Conservation (phyloP, 2,113 vertebrate genomes). For the Thamnaconus septentrionalis region DNA sequence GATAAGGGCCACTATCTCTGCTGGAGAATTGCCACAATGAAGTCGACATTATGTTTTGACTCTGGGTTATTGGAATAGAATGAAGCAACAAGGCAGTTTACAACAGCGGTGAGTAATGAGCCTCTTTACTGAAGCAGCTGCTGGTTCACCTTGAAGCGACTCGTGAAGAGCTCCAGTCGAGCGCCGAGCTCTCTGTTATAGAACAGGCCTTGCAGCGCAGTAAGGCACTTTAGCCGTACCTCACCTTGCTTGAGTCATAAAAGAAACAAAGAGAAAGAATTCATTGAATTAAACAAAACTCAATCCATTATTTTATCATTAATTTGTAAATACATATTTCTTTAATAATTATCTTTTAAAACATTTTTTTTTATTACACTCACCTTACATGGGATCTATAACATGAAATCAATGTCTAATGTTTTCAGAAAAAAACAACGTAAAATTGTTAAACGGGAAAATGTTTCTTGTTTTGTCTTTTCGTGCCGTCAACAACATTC, state of each 20-base stretch:
- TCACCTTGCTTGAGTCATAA: constrained; percentile 86
- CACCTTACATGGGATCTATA: too few species aligned
- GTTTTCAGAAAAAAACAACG: too few species aligned
- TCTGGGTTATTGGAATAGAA: not conserved
- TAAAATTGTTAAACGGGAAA: too few species aligned
- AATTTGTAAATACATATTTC: too few species aligned
- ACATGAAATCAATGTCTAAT: too few species aligned
- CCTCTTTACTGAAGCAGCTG: not conserved
- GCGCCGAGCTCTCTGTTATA: constrained; percentile 92
- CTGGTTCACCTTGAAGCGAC: constrained; percentile 90
- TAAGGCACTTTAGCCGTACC: constrained; percentile 95
- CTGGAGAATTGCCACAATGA: not conserved
- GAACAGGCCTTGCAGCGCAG: constrained; percentile 92
- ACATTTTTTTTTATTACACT: not conserved
- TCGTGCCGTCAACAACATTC: too few species aligned
- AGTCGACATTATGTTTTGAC: not conserved
- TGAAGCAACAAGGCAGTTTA: not conserved
- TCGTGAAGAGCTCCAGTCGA: constrained; percentile 96
- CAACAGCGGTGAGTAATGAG: not conserved
- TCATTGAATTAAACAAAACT: too few species aligned
- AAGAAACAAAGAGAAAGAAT: not conserved
- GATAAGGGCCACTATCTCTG: not conserved
- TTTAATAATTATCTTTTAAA: not conserved
- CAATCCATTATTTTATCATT: too few species aligned
- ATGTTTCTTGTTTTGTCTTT: too few species aligned